Percentiles rank a stretch among this genome's conserved stretches.
These are phyloP conservation scores for Eristalis pertinax DNA, from an alignment of 2,888 invertebrate genomes.

Conservation along the genomic window DNA sequence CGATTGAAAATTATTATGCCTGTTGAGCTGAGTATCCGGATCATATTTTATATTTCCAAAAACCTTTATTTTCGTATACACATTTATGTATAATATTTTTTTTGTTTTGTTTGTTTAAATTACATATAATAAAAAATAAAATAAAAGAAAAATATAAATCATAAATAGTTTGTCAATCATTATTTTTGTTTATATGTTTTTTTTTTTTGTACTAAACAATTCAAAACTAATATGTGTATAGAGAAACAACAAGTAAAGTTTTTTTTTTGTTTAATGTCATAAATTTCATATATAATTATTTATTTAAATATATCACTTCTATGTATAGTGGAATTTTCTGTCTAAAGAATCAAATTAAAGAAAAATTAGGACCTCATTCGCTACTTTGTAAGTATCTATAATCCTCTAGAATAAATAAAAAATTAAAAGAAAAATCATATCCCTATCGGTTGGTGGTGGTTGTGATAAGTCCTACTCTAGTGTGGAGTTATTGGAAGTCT, in stretches of 20 bases:
- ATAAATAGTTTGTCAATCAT: constrained; percentile 44
- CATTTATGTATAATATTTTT: constrained; percentile 73
- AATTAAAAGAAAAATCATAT: constrained; percentile 22
- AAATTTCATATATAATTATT: constrained; percentile 8
- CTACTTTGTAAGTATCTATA: constrained; percentile 25
- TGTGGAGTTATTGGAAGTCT: constrained; percentile 28
- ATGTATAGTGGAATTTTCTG: neutral
- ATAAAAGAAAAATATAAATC: constrained; percentile 70
- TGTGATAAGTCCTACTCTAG: constrained; percentile 54
- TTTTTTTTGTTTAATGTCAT: constrained; percentile 20
- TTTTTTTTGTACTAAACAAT: constrained; percentile 35
- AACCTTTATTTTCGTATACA: constrained; percentile 84
- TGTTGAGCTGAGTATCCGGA: constrained; percentile 92
- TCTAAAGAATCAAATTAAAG: neutral
- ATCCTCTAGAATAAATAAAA: constrained; percentile 40
- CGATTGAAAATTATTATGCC: constrained; percentile 97
- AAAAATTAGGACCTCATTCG: constrained; percentile 17
- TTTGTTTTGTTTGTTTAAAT: constrained; percentile 69
- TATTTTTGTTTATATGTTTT: too few species aligned
- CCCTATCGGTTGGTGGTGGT: constrained; percentile 46
- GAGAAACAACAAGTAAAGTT: neutral
- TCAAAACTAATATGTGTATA: constrained; percentile 34
- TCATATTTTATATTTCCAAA: constrained; percentile 96
- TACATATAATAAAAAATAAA: constrained; percentile 73
- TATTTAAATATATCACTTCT: neutral